Conservation (phyloP, 2,113 vertebrate genomes). For the Dinomys branickii region DNA sequence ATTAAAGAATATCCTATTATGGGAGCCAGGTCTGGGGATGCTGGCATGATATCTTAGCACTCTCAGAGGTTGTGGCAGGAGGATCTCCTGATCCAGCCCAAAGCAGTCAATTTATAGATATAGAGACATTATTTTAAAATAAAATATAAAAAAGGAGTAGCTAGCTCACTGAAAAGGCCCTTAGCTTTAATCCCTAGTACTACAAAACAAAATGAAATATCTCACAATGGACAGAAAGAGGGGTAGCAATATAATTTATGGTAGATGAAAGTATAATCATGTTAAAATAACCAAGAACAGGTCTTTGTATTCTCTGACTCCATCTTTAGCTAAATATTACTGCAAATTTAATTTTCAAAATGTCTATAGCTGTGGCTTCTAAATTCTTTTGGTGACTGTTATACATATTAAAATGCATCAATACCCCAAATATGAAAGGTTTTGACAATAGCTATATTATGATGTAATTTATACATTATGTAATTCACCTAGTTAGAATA, state of each 20-base stretch:
- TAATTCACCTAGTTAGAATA: neutral
- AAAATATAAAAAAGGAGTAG: neutral
- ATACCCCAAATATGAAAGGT: neutral
- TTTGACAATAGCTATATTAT: neutral
- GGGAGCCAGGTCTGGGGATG: neutral
- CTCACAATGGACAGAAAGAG: neutral
- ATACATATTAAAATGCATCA: neutral
- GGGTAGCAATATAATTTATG: neutral
- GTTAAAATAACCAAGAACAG: neutral
- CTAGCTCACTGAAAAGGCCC: neutral
- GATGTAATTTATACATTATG: neutral
- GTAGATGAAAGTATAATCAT: neutral
- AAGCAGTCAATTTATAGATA: neutral
- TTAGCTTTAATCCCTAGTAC: neutral
- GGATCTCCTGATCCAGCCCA: too few species aligned
- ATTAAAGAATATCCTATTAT: neutral
- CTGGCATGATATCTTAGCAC: neutral
- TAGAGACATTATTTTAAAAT: neutral
- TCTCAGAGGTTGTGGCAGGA: neutral
- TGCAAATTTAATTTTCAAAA: neutral
- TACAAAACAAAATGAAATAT: neutral
- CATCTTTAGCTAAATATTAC: neutral
- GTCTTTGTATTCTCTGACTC: neutral
- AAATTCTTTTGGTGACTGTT: neutral
- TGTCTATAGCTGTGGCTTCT: neutral